Percentiles rank a stretch among this genome's conserved stretches.
phyloP scores from a whole-genome alignment of 2,113 vertebrate species.

The Himantopus leucocephalus region DNA sequence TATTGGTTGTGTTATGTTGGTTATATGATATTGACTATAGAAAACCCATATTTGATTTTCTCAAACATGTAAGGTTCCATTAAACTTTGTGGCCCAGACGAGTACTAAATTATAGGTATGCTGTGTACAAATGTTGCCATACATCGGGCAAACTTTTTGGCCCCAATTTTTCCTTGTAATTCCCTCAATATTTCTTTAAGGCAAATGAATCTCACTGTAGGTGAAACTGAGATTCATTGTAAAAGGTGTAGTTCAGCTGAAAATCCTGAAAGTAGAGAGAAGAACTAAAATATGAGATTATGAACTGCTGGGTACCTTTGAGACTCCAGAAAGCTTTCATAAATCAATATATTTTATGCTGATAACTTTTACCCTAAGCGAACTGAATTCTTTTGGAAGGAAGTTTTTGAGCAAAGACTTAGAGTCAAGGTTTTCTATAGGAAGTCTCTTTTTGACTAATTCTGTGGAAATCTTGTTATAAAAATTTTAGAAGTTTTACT shows the following conservation, averaged over 20 bases:
- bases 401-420: neutral
- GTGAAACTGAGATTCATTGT: neutral
- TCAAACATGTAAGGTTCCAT: neutral
- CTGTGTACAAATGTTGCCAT: neutral
- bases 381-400: neutral
- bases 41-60: neutral
- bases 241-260: neutral
- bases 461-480: neutral
- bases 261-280: neutral
- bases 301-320: neutral
- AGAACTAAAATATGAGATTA: neutral
- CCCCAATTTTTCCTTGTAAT: neutral
- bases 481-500: neutral
- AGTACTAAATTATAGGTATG: neutral
- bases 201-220: neutral
- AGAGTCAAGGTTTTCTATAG: neutral
- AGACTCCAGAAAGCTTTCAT: neutral
- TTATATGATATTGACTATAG: neutral
- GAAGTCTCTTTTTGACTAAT: neutral
- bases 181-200: neutral
- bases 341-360: neutral
- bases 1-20: neutral
- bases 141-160: neutral
- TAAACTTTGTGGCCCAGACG: neutral
- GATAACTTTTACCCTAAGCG: neutral